phyloP scores from a whole-genome alignment of 2,113 vertebrate genomes.

The Tragelaphus strepsiceros region DNA sequence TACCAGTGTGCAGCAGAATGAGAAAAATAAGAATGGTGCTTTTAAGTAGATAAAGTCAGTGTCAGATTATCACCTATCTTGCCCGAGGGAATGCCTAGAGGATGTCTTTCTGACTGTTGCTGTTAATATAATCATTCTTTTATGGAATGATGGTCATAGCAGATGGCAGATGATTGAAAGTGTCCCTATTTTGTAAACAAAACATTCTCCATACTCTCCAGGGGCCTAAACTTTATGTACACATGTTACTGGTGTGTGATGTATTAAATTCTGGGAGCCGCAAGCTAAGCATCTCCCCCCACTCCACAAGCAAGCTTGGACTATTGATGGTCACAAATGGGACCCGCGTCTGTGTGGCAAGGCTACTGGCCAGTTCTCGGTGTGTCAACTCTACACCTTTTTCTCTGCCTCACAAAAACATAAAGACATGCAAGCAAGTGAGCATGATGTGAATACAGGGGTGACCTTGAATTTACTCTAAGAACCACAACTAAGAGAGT shows the following conservation, averaged over 20 bases:
- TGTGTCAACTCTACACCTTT: background rate
- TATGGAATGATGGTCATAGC: background rate
- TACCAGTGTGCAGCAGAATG: background rate
- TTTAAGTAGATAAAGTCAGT: background rate
- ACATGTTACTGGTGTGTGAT: background rate
- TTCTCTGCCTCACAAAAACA: background rate
- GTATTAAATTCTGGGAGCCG: background rate
- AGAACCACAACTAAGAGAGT: background rate
- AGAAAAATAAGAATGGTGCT: background rate
- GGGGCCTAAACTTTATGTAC: too few relatives aligned
- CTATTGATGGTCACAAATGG: background rate
- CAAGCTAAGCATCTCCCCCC: too few relatives aligned
- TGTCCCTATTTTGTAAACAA: background rate
- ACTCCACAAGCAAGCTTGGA: background rate
- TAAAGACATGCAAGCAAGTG: background rate
- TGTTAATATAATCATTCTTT: background rate
- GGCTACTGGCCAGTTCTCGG: background rate
- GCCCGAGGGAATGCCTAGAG: background rate
- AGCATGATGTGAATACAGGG: background rate
- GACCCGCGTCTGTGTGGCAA: accelerated
- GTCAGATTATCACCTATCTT: background rate
- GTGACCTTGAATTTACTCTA: background rate
- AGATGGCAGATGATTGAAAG: background rate
- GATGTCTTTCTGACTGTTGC: background rate
- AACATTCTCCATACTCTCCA: background rate